Evolutionary conservation across 2,797 vertebrate species (phyloP).

Genomic region (Setipinna tenuifilis): DNA sequence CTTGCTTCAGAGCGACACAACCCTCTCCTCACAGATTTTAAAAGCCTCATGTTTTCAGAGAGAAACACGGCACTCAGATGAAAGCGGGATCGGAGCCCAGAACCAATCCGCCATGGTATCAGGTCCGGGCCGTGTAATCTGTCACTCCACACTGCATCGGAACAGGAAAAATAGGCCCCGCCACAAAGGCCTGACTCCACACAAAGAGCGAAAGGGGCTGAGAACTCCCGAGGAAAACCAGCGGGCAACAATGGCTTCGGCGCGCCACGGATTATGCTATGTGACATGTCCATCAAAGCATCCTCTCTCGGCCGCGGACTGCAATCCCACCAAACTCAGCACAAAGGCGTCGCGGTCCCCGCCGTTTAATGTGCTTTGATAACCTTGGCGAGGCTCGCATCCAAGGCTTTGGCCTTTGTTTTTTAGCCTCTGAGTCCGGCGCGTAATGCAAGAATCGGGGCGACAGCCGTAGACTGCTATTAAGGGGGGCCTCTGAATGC

Average conservation of each 20-base stretch:
- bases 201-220: constrained; percentile 31
- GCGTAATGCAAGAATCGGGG: constrained; percentile 50
- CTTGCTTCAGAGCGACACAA: constrained; percentile 1
- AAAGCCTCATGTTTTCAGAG: constrained; percentile 46
- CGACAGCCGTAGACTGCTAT: constrained; percentile 50
- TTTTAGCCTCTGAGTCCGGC: constrained; percentile 26
- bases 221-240: constrained; percentile 52
- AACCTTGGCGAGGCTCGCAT: constrained; percentile 41
- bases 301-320: constrained; percentile 22
- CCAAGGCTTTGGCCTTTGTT: constrained; percentile 47
- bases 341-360: constrained; percentile 46
- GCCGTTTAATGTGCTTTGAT: constrained; percentile 48
- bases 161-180: constrained; percentile 43
- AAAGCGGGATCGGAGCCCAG: constrained; percentile 50
- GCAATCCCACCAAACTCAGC: constrained; percentile 24
- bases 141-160: constrained; percentile 42
- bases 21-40: constrained; percentile 27
- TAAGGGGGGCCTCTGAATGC: constrained; percentile 38
- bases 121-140: constrained; percentile 54
- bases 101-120: constrained; percentile 51
- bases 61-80: constrained; percentile 41
- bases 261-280: constrained; percentile 55
- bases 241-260: constrained; percentile 48
- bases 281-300: constrained; percentile 59
- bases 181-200: constrained; percentile 35